phyloP scores from a whole-genome alignment of 2,797 vertebrate species.

The Dromococcyx pavoninus region DNA sequence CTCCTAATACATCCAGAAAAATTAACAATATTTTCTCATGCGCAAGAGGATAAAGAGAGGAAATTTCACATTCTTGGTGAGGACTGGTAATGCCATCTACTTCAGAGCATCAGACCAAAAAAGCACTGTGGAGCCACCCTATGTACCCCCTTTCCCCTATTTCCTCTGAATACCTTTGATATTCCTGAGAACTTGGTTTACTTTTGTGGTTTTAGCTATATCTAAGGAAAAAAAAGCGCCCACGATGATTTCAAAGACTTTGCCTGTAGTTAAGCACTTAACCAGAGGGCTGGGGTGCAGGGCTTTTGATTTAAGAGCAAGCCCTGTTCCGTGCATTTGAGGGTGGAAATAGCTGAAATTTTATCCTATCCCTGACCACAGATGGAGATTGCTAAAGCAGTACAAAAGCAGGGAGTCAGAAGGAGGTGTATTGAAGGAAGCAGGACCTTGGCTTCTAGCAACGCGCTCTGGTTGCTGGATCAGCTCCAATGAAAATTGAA shows the following conservation, averaged over 20 bases:
- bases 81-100: conserved; percentile 16
- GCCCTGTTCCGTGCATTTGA: conserved; percentile 24
- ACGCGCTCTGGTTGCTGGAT: conserved; percentile 44
- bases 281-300: conserved; percentile 44
- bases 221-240: not conserved
- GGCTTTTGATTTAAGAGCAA: conserved; percentile 62
- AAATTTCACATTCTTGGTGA: not conserved
- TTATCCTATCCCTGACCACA: conserved; percentile 63
- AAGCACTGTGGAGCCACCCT: not conserved
- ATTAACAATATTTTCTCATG: not conserved
- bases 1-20: not conserved
- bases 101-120: not conserved
- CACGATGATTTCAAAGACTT: conserved; percentile 48
- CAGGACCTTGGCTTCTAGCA: conserved; percentile 54
- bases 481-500: conserved; percentile 68
- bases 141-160: not conserved
- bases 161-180: not conserved
- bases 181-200: not conserved
- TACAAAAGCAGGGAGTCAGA: conserved; percentile 63
- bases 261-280: conserved; percentile 40
- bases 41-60: not conserved
- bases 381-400: conserved; percentile 65
- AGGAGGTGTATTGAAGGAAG: conserved; percentile 68
- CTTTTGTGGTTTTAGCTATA: conserved; percentile 31
- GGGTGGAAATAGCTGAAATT: conserved; percentile 67